Evolutionary conservation across 1,140 invertebrate species (phyloP).

Genomic region (Drosophila lacteicornis): DNA sequence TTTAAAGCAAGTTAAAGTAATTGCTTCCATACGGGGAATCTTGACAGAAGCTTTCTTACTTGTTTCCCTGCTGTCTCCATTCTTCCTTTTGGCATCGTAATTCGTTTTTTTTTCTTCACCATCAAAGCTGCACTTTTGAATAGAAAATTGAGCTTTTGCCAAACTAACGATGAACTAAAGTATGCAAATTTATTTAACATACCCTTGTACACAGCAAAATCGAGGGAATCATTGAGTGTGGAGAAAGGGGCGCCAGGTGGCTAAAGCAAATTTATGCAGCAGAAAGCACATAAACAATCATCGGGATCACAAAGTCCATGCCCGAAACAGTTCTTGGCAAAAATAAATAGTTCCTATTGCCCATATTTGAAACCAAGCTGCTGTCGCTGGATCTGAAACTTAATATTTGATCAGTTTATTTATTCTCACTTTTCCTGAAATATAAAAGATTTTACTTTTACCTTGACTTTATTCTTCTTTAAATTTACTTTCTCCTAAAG

Average conservation of each 20-base stretch:
- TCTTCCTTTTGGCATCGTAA: constrained; percentile 59
- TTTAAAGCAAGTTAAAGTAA: no score
- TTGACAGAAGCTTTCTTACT: no score
- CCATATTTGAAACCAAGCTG: no score
- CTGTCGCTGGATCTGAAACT: no score
- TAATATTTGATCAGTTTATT: not conserved
- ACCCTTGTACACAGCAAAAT: constrained; percentile 35
- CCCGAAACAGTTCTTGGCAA: constrained; percentile 2
- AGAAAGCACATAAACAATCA: constrained; percentile 62
- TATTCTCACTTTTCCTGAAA: not conserved
- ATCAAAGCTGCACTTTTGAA: constrained; percentile 74
- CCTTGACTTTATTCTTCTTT: no score
- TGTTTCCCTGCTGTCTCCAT: constrained; percentile 9
- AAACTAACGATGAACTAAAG: constrained; percentile 81
- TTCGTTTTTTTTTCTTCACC: constrained; percentile 69
- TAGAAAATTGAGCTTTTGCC: constrained; percentile 79
- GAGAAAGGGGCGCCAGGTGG: constrained; percentile 9
- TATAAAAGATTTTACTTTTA: no score
- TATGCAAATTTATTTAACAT: constrained; percentile 82
- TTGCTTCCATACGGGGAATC: no score
- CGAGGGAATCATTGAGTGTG: constrained; percentile 13
- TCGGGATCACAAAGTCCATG: constrained; percentile 40
- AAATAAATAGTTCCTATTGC: not conserved
- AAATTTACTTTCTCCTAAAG: no score
- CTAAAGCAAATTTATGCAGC: constrained; percentile 41